These are phyloP conservation scores for Poicephalus gulielmi DNA, from an alignment of 2,113 vertebrate species.

Conservation along the genomic window DNA sequence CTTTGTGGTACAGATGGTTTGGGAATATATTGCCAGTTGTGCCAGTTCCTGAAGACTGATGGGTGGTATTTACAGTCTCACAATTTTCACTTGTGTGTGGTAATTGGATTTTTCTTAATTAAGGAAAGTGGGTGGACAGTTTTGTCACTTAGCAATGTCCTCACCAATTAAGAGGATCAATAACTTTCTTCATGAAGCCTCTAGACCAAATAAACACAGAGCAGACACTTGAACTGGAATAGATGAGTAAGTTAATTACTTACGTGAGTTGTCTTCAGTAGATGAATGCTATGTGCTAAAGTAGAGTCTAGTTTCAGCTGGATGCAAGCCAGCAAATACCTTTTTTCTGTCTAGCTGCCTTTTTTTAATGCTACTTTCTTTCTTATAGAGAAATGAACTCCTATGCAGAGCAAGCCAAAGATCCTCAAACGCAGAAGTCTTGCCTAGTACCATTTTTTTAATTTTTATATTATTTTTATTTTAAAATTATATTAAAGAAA, in stretches of 20 bases:
- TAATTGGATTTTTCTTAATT: constrained; percentile 63
- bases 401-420: not conserved
- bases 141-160: constrained; percentile 6
- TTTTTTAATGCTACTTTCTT: not conserved
- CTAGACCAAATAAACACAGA: not conserved
- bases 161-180: constrained; percentile 45
- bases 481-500: not conserved
- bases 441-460: not conserved
- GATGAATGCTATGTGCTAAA: not conserved
- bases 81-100: not conserved
- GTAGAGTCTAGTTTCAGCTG: not conserved
- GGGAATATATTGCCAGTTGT: not conserved
- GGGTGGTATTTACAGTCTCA: constrained; percentile 35
- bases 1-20: constrained; percentile 44
- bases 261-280: not conserved
- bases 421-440: not conserved
- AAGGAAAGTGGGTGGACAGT: not conserved
- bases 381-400: not conserved
- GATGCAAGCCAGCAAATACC: not conserved
- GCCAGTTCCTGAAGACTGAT: constrained; percentile 38
- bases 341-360: not conserved
- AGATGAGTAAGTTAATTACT: not conserved
- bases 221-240: not conserved
- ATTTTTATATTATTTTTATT: not conserved
- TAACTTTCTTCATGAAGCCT: not conserved